Evolutionary conservation across 2,797 vertebrate genomes (phyloP).

Genomic region (Bovichtus variegatus): DNA sequence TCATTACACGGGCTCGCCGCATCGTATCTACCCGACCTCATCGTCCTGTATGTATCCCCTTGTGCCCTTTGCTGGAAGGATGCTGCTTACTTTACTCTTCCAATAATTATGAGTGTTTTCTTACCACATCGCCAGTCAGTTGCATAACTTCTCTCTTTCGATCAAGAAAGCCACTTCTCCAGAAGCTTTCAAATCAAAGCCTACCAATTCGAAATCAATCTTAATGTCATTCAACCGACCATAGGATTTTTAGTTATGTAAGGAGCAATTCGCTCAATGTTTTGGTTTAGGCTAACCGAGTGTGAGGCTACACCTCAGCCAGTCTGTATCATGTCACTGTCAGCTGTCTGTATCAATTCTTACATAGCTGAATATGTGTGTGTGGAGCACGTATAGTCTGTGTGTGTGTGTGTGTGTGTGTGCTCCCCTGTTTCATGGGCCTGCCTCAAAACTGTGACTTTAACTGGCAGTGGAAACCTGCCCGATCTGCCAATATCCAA

Average conservation of each 20-base stretch:
- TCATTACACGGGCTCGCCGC: constrained; percentile 11
- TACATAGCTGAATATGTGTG: background rate
- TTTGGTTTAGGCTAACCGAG: background rate
- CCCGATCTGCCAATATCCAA: constrained; percentile 19
- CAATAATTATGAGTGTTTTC: constrained; percentile 32
- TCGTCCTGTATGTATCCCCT: constrained; percentile 37
- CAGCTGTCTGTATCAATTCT: background rate
- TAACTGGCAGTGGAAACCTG: constrained; percentile 27
- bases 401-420: background rate
- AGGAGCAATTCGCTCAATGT: background rate
- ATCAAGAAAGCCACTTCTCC: background rate
- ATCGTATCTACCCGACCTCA: constrained; percentile 26
- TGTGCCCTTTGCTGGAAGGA: constrained; percentile 13
- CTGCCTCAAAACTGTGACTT: constrained; percentile 21
- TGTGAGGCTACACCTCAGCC: background rate
- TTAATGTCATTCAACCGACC: background rate
- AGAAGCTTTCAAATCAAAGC: constrained; percentile 10
- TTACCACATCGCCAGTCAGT: background rate
- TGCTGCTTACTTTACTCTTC: constrained; percentile 27
- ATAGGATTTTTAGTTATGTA: background rate
- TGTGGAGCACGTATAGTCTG: no score
- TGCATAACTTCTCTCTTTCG: constrained; percentile 8
- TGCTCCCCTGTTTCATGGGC: constrained; percentile 4
- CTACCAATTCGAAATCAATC: background rate
- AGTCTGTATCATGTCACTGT: background rate